Evolutionary conservation across 1,140 invertebrate genomes (phyloP), one percentile per base, ranked within the genome.

Genomic region (Daktulosphaira vitifoliae): DNA sequence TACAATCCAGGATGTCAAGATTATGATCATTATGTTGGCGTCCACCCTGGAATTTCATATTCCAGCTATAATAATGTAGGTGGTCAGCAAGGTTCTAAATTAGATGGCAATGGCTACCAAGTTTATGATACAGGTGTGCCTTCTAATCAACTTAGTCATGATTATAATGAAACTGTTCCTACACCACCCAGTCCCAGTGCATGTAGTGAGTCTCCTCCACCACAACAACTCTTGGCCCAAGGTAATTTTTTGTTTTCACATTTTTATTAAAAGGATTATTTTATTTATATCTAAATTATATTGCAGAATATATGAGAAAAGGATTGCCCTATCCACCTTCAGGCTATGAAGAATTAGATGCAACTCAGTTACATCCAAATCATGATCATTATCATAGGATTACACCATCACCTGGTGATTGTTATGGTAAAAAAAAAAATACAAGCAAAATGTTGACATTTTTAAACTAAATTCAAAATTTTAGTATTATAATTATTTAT

Each of bases 401-500:
- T 68, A 84, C 85, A 67, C 81, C 84, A 38, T 83, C 84, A 69
- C 82, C 85, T 15, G 84, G 82, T 65, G 81, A 83, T 71, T 78
- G 81, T 76, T 84, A 84, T 76, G 81, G 82, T 83, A 75, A 72
- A n/a, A 22, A n/a, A 67, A 44, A 7, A 25, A 59, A 18, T 7
- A 1, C 37, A 15, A 25, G 16, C 13, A 18, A 26, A 56, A 59
- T 66, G 38, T 59, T 59, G 18, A 38, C 16, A 18, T 39, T 18
- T 59, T 42, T 37, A 15, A 20, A 22, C 33, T 5, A 8, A 29
- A 7, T 38, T n/a, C 13, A 26, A 8, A 16, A 3, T 29, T 22
- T 22, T 25, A 48, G 7, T 6, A n/a, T 22, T 22, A 22, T 6
- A 6, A 48, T 51, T 7, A 15, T 56, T 37, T 22, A 38, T 22